Conservation (phyloP, 2,888 invertebrate species). For the Hermodice carunculata region DNA sequence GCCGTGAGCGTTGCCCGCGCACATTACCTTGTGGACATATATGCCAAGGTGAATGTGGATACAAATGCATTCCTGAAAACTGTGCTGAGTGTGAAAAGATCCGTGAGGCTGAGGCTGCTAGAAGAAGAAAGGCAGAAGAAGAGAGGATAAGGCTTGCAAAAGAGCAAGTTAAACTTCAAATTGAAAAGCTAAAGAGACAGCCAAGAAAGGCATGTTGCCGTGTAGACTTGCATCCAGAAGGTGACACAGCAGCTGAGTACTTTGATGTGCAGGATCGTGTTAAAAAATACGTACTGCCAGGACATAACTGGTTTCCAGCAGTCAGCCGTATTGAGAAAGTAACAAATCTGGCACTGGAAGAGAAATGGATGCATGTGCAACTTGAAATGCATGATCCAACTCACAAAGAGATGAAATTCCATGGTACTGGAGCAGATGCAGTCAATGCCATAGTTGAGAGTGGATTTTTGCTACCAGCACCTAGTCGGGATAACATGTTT, state of each 20-base stretch:
- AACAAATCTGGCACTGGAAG: slow-evolving; percentile 7
- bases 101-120: background rate
- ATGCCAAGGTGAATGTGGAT: slow-evolving; percentile 19
- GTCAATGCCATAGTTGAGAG: slow-evolving; percentile 17
- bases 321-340: slow-evolving; percentile 32
- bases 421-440: slow-evolving; percentile 26
- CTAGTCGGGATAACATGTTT: background rate
- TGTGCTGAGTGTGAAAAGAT: slow-evolving; percentile 20
- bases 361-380: slow-evolving; percentile 8
- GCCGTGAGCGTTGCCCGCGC: slow-evolving; percentile 18
- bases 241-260: slow-evolving; percentile 30
- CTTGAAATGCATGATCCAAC: slow-evolving; percentile 12
- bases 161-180: background rate
- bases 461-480: slow-evolving; percentile 25
- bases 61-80: slow-evolving; percentile 11
- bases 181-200: background rate
- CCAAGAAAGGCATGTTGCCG: background rate
- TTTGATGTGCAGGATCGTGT: slow-evolving; percentile 23
- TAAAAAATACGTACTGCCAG: slow-evolving; percentile 23
- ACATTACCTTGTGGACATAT: slow-evolving; percentile 22
- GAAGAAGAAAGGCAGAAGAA: background rate
- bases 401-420: slow-evolving; percentile 26
- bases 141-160: slow-evolving; percentile 3
- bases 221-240: slow-evolving; percentile 13
- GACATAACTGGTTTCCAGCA: slow-evolving; percentile 31